phyloP scores from a whole-genome alignment of 2,113 vertebrate species.

The Amazona guildingii region DNA sequence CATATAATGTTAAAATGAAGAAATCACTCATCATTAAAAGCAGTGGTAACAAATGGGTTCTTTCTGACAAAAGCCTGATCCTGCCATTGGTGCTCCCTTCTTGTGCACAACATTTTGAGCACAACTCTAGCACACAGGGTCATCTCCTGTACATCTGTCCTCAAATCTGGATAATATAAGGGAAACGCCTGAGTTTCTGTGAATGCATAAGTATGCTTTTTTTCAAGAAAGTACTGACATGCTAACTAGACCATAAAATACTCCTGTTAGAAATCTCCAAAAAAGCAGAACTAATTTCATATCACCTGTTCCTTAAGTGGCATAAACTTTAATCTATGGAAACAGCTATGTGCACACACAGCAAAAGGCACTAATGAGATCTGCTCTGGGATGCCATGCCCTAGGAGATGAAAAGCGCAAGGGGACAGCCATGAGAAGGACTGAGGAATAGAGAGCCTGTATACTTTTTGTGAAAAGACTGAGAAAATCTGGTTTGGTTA shows the following conservation, averaged over 20 bases:
- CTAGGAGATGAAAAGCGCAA: neutral
- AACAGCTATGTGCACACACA: accelerated
- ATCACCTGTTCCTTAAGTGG: neutral
- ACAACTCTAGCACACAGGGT: neutral
- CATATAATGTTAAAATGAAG: neutral
- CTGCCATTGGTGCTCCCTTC: neutral
- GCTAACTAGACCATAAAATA: neutral
- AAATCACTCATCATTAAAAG: neutral
- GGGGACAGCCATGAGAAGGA: neutral
- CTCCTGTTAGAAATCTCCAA: neutral
- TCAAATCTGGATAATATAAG: neutral
- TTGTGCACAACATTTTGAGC: neutral
- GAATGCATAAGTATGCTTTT: neutral
- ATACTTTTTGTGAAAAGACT: neutral
- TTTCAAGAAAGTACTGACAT: neutral
- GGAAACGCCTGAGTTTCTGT: neutral
- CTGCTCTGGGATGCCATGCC: neutral
- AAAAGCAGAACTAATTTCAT: neutral
- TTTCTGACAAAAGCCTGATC: neutral
- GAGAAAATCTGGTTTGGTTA: neutral
- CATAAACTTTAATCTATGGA: neutral
- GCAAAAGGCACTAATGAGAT: neutral
- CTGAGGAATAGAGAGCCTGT: neutral
- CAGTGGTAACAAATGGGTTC: neutral
- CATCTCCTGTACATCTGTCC: neutral